Percentiles rank a stretch among this genome's conserved stretches.
Conservation (phyloP, 2,888 invertebrate species). For the Cheilosia impressa region DNA sequence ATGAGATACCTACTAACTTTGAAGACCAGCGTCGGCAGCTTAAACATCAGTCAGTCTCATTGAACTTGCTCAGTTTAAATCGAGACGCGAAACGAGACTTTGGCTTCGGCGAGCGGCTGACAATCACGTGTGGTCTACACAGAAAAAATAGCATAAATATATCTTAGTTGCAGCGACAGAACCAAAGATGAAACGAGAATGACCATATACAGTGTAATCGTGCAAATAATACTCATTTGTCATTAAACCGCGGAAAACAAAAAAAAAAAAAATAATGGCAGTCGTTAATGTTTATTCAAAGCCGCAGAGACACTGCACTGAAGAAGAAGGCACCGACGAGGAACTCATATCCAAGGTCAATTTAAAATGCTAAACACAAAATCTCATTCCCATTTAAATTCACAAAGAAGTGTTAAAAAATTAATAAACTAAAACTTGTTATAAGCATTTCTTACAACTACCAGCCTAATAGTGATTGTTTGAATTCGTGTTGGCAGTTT, state of each 20-base stretch:
- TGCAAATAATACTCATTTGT: slow-evolving; percentile 82
- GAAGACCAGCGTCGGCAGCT: slow-evolving; percentile 32
- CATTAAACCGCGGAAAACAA: slow-evolving; percentile 37
- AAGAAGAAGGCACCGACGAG: slow-evolving; percentile 51
- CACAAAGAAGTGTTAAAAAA: slow-evolving; percentile 2
- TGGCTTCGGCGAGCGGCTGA: slow-evolving; percentile 10
- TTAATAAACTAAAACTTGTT: neutral
- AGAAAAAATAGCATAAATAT: neutral
- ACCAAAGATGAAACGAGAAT: slow-evolving; percentile 76
- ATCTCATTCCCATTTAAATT: slow-evolving; percentile 17
- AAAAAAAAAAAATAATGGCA: slow-evolving; percentile 15
- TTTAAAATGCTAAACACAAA: slow-evolving; percentile 18
- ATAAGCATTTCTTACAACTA: slow-evolving; percentile 33
- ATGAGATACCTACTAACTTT: slow-evolving; percentile 2
- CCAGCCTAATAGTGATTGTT: neutral
- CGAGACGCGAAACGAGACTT: slow-evolving; percentile 51
- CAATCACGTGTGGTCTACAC: slow-evolving; percentile 20
- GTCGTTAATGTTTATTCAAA: neutral
- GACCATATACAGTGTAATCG: slow-evolving; percentile 82
- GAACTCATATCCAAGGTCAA: slow-evolving; percentile 67
- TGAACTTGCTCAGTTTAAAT: slow-evolving; percentile 69
- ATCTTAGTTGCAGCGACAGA: neutral
- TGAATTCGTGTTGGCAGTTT: neutral
- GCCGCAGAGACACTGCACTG: slow-evolving; percentile 9
- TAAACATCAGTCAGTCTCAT: slow-evolving; percentile 52